phyloP scores from a whole-genome alignment of 2,113 vertebrate species.

The Alexandromys fortis region DNA sequence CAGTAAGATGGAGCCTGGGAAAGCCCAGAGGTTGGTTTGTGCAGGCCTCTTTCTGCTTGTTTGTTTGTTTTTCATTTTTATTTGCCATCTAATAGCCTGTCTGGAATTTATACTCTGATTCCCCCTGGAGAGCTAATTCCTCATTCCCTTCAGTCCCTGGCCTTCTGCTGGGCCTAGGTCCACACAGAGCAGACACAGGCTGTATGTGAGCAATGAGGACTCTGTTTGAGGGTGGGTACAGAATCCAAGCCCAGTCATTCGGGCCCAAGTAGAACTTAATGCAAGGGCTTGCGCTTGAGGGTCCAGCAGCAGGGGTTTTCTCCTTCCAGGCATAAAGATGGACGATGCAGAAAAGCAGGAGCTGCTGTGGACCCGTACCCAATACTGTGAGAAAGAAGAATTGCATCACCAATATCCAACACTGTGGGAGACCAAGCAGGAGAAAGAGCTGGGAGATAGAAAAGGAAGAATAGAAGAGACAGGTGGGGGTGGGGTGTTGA shows the following conservation, averaged over 20 bases:
- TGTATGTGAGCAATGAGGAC: not conserved
- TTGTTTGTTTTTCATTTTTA: not conserved
- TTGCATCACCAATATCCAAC: not conserved
- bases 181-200: not conserved
- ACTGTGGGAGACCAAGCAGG: not conserved
- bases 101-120: not conserved
- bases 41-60: not conserved
- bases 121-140: not conserved
- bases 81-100: not conserved
- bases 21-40: not conserved
- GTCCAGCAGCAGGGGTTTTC: not conserved
- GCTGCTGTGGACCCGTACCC: not conserved
- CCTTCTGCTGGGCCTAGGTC: not conserved
- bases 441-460: not conserved
- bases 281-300: not conserved
- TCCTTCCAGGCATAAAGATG: not conserved
- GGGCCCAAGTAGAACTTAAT: not conserved
- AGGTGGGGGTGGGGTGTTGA: rapidly evolving
- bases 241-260: not conserved
- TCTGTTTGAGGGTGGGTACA: not conserved
- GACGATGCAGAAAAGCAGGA: not conserved
- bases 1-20: not conserved
- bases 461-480: too few relatives aligned
- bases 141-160: not conserved
- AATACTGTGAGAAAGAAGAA: not conserved